Conservation (phyloP, 1,140 invertebrate species). For the Drosophila parvula region DNA sequence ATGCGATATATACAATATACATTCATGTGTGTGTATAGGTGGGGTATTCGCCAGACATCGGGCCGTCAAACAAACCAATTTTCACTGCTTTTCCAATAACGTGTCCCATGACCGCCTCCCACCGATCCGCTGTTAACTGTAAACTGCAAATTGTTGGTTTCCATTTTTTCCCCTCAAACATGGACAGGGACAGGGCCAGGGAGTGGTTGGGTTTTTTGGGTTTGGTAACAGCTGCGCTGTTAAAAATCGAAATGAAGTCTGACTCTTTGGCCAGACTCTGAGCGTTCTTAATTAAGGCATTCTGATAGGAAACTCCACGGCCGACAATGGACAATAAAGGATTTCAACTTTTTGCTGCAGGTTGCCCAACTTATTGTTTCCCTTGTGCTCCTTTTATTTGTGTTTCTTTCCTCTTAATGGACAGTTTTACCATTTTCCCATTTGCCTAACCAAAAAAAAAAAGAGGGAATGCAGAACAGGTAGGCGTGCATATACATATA, state of each 20-base stretch:
- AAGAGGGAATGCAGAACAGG: conserved; percentile 4
- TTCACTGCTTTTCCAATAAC: conserved; percentile 77
- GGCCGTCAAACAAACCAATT: conserved; percentile 80
- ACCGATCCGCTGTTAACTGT: conserved; percentile 61
- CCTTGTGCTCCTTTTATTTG: conserved; percentile 12
- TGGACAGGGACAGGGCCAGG: conserved; percentile 6
- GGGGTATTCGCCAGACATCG: conserved; percentile 63
- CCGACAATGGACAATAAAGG: conserved; percentile 64
- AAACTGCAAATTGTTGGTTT: conserved; percentile 75
- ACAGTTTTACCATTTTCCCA: conserved; percentile 67
- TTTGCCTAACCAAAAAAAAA: conserved; percentile 44
- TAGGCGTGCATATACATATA: conserved; percentile 27
- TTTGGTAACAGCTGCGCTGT: conserved; percentile 58
- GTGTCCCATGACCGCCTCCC: conserved; percentile 35
- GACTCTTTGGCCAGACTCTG: conserved; percentile 52
- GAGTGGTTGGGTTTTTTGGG: conserved; percentile 39
- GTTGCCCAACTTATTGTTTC: conserved; percentile 42
- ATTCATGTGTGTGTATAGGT: neutral
- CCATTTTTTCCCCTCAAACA: conserved; percentile 45
- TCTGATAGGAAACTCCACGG: conserved; percentile 64
- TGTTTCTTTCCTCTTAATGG: conserved; percentile 46
- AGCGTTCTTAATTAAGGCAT: conserved; percentile 78
- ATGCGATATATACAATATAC: conserved; percentile 35
- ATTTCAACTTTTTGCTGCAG: conserved; percentile 49
- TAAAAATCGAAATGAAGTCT: conserved; percentile 64